Base-by-base conservation (phyloP, 2,797 vertebrate genomes). In the Gymnoscopelus microlampas region DNA sequence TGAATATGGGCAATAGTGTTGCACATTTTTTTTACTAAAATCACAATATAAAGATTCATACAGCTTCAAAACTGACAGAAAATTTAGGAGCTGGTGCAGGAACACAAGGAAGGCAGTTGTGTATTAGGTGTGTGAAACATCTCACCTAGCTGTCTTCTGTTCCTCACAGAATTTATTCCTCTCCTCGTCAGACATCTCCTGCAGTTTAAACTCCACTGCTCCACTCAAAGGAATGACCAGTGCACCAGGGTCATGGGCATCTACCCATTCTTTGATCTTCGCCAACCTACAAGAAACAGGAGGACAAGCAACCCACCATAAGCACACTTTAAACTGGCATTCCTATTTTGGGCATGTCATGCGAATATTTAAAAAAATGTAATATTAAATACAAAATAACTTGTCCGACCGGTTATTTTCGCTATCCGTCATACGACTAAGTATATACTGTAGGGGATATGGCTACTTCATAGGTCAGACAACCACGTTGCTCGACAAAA, bases 191-290 rank as follows among this genome's bases (percentile, higher is more conserved):
- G 92, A 94, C 96, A 98, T 97, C 91, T 99, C 98, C 91, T 94
- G 93, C 86, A 98, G 93, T 86, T 96, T 98, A 81, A 92, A 94
- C 95, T 99, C 98, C 87, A 98, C 75, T 72, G 94, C 93, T 73
- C 98, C 98, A 90, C 98, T 98, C 91, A 99, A 91, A 66, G 98
- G 98, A 89, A 99, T 99, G 88, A 99, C 96, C 93, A 98, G 83
- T 62, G 98, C 94, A 13, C 97, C 96, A 44, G 97, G 96, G 93
- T 99, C 98, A 81, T 97, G 94, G 89, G 93, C 93, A 77, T 99
- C 97, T 86, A 99, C 95, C 98, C 98, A 99, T 93, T 99, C 98
- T 94, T 98, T 99, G 94, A 99, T 99, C 95, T 99, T 99, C 82
- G 94, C 96, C 94, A 99, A 92, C 98, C 98, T 99, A 92, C 84